A percentile compares a stretch with the other conserved stretches of the same genome.
These are phyloP conservation scores for Xestia sexstrigata DNA, from an alignment of 2,888 invertebrate species.

Conservation along the genomic window DNA sequence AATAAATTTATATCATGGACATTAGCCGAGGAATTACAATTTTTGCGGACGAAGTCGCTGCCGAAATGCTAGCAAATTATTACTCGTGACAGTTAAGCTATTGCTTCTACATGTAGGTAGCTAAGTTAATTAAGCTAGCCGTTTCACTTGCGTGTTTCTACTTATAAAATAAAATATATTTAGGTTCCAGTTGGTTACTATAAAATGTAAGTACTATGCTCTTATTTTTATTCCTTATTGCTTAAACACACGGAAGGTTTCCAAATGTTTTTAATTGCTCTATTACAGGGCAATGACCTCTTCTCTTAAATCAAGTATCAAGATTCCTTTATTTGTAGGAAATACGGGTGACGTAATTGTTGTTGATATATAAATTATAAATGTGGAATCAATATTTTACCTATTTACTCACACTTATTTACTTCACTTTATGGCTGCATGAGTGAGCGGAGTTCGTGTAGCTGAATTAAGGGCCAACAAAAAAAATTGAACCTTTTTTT, in stretches of 20 bases:
- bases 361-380: too few relatives aligned
- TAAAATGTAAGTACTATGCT: conserved; percentile 3
- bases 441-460: too few relatives aligned
- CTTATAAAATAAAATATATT: conserved; percentile 25
- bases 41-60: too few relatives aligned
- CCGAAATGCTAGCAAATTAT: too few relatives aligned
- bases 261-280: background rate
- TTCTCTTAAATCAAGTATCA: background rate
- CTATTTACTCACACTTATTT: too few relatives aligned
- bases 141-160: conserved; percentile 25
- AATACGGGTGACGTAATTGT: too few relatives aligned
- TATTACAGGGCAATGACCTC: background rate
- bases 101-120: background rate
- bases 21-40: too few relatives aligned
- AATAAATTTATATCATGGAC: too few relatives aligned
- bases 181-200: conserved; percentile 4
- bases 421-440: too few relatives aligned
- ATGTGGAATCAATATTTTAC: too few relatives aligned
- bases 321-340: background rate
- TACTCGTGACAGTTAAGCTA: background rate
- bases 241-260: conserved; percentile 26
- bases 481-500: too few relatives aligned
- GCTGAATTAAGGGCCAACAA: too few relatives aligned
- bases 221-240: conserved; percentile 26
- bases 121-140: background rate